Percentiles rank a stretch among this genome's conserved stretches.
phyloP scores from a whole-genome alignment of 2,888 invertebrate species.

The Pseudococcus longispinus region DNA sequence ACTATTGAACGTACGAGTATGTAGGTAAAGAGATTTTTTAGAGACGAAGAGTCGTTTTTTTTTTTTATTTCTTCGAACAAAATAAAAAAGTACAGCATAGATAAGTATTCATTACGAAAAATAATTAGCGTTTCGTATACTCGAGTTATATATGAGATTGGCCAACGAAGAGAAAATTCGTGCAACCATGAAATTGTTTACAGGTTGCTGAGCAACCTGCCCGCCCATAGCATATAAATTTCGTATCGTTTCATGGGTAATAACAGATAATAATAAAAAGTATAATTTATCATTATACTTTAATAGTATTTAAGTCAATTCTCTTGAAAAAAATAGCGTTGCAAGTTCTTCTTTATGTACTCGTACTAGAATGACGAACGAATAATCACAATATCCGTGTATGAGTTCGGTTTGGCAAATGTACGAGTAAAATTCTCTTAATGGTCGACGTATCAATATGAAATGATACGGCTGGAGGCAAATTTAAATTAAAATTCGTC shows the following conservation, averaged over 20 bases:
- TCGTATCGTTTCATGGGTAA: constrained; percentile 46
- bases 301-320: constrained; percentile 28
- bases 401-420: neutral
- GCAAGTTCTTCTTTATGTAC: neutral
- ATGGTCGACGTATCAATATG: neutral
- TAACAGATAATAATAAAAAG: constrained; percentile 45
- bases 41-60: neutral
- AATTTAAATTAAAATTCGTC: constrained; percentile 16
- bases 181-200: constrained; percentile 45
- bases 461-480: neutral
- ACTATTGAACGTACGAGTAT: neutral
- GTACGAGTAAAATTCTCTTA: neutral
- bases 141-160: neutral
- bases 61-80: neutral
- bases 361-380: neutral
- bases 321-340: neutral
- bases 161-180: constrained; percentile 39
- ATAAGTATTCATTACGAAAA: constrained; percentile 30
- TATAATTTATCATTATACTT: constrained; percentile 40
- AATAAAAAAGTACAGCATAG: neutral
- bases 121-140: constrained; percentile 37
- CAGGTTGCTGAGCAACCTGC: constrained; percentile 45
- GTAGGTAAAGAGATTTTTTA: neutral
- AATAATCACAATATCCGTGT: neutral
- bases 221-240: constrained; percentile 36